These are phyloP conservation scores for Bombylius discolor DNA, from an alignment of 2,888 invertebrate genomes.

Conservation along the genomic window DNA sequence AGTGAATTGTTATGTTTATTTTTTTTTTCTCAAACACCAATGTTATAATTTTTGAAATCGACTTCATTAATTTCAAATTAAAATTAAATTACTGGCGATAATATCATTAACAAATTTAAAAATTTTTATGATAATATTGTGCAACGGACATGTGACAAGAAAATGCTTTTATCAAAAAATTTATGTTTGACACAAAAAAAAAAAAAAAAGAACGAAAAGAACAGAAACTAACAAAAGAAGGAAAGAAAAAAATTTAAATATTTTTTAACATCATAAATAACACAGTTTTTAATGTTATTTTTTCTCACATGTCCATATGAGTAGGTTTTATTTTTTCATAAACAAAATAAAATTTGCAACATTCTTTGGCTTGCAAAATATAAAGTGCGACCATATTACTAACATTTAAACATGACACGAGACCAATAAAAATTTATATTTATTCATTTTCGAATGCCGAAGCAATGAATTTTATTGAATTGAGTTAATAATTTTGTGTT, in stretches of 20 bases:
- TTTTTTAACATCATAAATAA: too few relatives aligned
- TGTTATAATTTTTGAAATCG: neutral
- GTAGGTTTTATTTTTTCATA: too few relatives aligned
- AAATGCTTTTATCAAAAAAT: neutral
- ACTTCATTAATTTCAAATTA: neutral
- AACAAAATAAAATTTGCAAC: too few relatives aligned
- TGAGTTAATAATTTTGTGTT: too few relatives aligned
- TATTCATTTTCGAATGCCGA: neutral
- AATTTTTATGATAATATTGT: neutral
- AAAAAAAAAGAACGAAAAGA: neutral
- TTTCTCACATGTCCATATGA: too few relatives aligned
- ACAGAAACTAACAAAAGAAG: too few relatives aligned
- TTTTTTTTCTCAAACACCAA: neutral
- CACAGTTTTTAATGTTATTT: too few relatives aligned
- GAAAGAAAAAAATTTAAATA: too few relatives aligned
- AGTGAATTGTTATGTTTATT: too few relatives aligned
- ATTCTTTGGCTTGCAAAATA: too few relatives aligned
- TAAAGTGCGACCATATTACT: neutral
- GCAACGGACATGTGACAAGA: neutral
- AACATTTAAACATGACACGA: neutral
- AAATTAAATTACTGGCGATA: neutral
- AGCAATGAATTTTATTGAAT: too few relatives aligned
- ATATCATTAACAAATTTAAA: neutral
- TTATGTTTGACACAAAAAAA: neutral
- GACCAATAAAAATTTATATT: neutral